Base-by-base conservation (phyloP, 2,113 vertebrate genomes). In the Aix galericulata region DNA sequence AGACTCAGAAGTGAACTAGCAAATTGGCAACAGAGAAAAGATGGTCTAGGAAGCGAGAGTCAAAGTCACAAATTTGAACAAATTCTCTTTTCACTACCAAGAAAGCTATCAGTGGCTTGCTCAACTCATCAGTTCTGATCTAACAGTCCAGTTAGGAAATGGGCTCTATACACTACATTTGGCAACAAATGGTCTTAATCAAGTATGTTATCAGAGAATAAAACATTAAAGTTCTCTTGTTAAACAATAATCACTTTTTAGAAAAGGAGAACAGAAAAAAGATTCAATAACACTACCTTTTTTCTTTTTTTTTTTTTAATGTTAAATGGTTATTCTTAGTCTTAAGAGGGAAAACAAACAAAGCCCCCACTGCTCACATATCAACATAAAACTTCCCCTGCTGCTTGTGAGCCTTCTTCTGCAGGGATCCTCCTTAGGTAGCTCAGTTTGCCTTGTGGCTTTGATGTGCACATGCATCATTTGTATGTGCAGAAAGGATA, bases 401-500 rank as follows among this genome's bases (percentile, higher is more conserved):
- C 22, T 64, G 53, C 59, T 58, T 13, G 10, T 3, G 15, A 73
- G 21, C 1, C 7, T 60, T 23, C 36, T 32, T 60, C 44, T 44
- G 55, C 25, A 46, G 12, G 8, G 42, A 40, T 9, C 40, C 22
- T 25, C 60, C 48, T 5, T 0, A 17, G 26, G 14, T 22, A 23
- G 38, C 56, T 82, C 66, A 44, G 36, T 27, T 21, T 55, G 80
- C 50, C 32, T 26, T 1, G 0, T 46, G 53, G 17, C 62, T 80
- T 60, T 83, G 53, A 22, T 50, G 42, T 2, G 1, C 2, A 10
- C 12, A 11, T 4, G 17, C 8, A 55, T 38, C 8, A 55, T 38
- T 48, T 6, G 0, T 12, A 31, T 0, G 0, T 25, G 64, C 80
- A 83, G 55, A 77, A 77, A 0, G 0, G 55, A 62, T 13, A 53